phyloP scores from a whole-genome alignment of 2,888 invertebrate genomes.

The Trichogramma dendrolimi region DNA sequence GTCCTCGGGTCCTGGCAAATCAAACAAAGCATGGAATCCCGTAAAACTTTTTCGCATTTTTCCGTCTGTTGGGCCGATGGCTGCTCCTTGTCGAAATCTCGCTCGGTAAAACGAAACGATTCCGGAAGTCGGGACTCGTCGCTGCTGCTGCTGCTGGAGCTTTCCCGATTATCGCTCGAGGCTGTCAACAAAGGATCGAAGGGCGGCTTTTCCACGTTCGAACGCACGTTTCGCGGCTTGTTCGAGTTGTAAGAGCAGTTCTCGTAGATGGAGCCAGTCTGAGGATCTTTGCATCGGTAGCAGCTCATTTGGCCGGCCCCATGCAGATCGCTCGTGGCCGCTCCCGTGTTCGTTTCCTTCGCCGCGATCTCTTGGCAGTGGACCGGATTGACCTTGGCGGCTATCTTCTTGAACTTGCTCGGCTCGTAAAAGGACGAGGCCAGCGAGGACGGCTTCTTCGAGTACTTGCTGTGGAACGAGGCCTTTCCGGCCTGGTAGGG shows the following conservation, averaged over 20 bases:
- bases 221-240: slow-evolving; percentile 36
- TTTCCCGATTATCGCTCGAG: neutral
- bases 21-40: slow-evolving; percentile 68
- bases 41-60: slow-evolving; percentile 64
- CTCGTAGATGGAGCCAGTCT: slow-evolving; percentile 55
- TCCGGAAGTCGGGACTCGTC: slow-evolving; percentile 4
- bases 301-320: slow-evolving; percentile 47
- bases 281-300: slow-evolving; percentile 56
- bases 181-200: neutral
- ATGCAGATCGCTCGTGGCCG: neutral
- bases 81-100: slow-evolving; percentile 42
- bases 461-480: slow-evolving; percentile 27
- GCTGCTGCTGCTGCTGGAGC: slow-evolving; percentile 1
- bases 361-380: slow-evolving; percentile 37
- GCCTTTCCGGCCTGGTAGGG: slow-evolving; percentile 31
- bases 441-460: slow-evolving; percentile 35
- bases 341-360: slow-evolving; percentile 14
- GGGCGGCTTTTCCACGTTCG: slow-evolving; percentile 8
- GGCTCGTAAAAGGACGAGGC: slow-evolving; percentile 29
- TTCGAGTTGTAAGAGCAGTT: slow-evolving; percentile 56
- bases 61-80: slow-evolving; percentile 56
- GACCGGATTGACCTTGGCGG: slow-evolving; percentile 34
- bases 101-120: slow-evolving; percentile 43
- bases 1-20: slow-evolving; percentile 71
- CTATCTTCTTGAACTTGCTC: slow-evolving; percentile 32